Conservation (phyloP, 37 sponge, comb jelly and placozoan species). For the Crambe crambe region DNA sequence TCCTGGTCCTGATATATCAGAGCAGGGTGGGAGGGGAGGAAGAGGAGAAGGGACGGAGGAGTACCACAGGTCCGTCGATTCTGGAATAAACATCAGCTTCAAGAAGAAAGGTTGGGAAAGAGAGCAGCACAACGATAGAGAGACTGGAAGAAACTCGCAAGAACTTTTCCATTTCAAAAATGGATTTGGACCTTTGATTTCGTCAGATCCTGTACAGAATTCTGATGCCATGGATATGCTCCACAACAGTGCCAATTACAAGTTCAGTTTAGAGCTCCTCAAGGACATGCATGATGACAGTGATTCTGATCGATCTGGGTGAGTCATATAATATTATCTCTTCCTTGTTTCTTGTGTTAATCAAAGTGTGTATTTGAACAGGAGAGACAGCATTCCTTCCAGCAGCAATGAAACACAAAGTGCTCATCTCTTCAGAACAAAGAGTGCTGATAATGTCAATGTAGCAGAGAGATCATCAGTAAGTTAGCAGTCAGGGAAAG, state of each 20-base stretch:
- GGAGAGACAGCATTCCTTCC: conserved; percentile 37
- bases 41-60: neutral
- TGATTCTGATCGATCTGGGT: conserved; percentile 36
- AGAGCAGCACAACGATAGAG: neutral
- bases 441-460: conserved; percentile 40
- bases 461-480: conserved; percentile 23
- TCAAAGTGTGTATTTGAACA: neutral
- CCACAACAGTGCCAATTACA: conserved; percentile 14
- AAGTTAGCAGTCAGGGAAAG: too few species aligned
- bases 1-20: neutral
- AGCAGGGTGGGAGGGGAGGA: neutral
- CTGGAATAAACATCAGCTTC: neutral
- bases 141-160: neutral
- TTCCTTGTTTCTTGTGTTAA: neutral
- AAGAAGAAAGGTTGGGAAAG: conserved; percentile 7
- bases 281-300: conserved; percentile 24
- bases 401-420: conserved; percentile 28
- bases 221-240: conserved; percentile 14
- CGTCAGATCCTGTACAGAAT: neutral
- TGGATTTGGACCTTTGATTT: conserved; percentile 25
- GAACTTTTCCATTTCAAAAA: conserved; percentile 14
- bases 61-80: neutral
- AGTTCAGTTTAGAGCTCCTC: conserved; percentile 3
- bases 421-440: conserved; percentile 14
- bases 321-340: neutral